Base-by-base conservation (phyloP, 2,888 invertebrate species). In the Ernsta delagoae region DNA sequence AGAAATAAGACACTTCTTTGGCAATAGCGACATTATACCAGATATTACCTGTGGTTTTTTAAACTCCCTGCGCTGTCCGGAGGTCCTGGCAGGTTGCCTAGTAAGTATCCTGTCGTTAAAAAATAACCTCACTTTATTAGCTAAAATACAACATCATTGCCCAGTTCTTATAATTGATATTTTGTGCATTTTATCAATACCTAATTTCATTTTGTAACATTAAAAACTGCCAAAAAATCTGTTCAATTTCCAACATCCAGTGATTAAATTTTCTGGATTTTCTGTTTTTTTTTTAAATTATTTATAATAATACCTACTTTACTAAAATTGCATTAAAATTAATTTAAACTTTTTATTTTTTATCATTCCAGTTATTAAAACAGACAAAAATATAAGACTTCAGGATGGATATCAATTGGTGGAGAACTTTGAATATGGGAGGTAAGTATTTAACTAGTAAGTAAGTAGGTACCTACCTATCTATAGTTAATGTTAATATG, bases 341-440 rank as follows among this genome's bases (percentile, higher is more conserved):
- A 41, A 41, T 39, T 8, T 8, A 41, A 8, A 41, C 31, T 31
- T 31, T 31, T 31, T 31, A 31, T 31, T 41, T 41, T 41, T 39
- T 39, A 39, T 39, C 39, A 39, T 45, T 65, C 50, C 65, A 65
- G 65, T 65, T 65, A 5, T 31, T 8, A 43, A 24, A 12, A 43
- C n/a, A 48, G 48, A 48, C 48, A 9, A 45, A 36, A 31, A 31
- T 31, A 31, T 31, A 63, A 59, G 24, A 24, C 4, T 31, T 34
- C 7, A 6, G 77, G 56, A 78, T 85, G 84, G 84, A 87, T 77
- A 79, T 79, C 70, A 85, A 79, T 75, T 86, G 83, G 82, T 87
- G 87, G 86, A 82, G 79, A 71, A 85, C 86, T 74, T 83, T 85
- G 67, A 86, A 87, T 72, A 81, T 85, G 54, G 31, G 54, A 76